Evolutionary conservation across 1,140 invertebrate species (phyloP), one percentile per base, ranked within the genome.

Genomic region (Prorops nasuta): DNA sequence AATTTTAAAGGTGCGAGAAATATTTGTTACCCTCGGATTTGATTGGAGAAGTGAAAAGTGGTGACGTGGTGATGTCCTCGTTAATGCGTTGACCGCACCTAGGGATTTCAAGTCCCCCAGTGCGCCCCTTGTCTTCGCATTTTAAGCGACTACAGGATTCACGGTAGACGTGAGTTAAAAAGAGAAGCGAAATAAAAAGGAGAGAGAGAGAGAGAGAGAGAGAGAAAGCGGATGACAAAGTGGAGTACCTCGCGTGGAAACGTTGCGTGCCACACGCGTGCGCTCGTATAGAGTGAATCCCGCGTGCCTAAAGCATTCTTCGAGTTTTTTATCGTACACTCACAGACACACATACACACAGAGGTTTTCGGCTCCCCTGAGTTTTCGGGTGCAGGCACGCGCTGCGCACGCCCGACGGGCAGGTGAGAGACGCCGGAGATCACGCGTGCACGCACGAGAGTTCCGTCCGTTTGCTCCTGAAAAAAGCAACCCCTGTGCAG

Each of bases 351-450:
- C n/a, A n/a, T n/a, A n/a, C n/a, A n/a, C n/a, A n/a, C n/a, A n/a
- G n/a, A n/a, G n/a, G n/a, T 22, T 4, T 10, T 21, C 24, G 9
- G 14, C 3, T 35, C 37, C 44, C 44, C 15, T 20, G 20, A 41
- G 24, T 37, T 54, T 51, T 42, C 48, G 37, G 47, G 38, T 52
- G 28, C 44, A 34, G 63, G 55, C 66, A 67, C 64, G 66, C 66
- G 55, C 41, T 49, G 52, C 51, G 57, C 66, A 56, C 64, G 65
- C 61, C 51, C 50, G 54, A 31, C 42, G 51, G 56, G 64, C 66
- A 67, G 66, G 66, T 67, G 64, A 64, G 64, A 56, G 21, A 16
- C 24, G 24, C n/a, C n/a, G 24, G 10, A 28, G 24, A 28, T 28
- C 24, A 10, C 24, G 24, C 24, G 24, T 28, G 24, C 24, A 28